Percentiles rank a stretch among this genome's conserved stretches.
These are phyloP conservation scores for Leptinotarsa haldemani DNA, from an alignment of 2,888 invertebrate species.

Conservation along the genomic window DNA sequence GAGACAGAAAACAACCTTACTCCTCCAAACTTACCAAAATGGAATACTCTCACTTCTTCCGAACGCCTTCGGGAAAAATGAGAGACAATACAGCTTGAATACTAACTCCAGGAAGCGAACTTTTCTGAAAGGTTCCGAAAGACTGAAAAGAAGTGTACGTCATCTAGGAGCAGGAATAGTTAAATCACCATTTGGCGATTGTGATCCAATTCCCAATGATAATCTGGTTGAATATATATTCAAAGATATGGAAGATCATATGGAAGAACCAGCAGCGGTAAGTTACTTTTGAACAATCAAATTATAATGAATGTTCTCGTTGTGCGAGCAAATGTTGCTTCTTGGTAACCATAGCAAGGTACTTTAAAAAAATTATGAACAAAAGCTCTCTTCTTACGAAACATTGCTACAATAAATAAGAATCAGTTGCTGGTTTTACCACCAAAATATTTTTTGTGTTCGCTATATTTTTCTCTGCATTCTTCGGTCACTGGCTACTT, in stretches of 20 bases:
- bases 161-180: constrained; percentile 56
- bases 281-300: constrained; percentile 59
- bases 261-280: constrained; percentile 74
- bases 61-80: constrained; percentile 29
- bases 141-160: constrained; percentile 41
- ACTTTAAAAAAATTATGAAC: no score
- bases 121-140: constrained; percentile 33
- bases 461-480: no score
- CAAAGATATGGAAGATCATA: constrained; percentile 69
- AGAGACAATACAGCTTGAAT: constrained; percentile 35
- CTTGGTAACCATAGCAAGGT: no score
- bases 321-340: no score
- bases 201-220: constrained; percentile 69
- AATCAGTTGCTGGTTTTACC: no score
- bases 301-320: background rate
- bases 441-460: no score
- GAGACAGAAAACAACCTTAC: constrained; percentile 37
- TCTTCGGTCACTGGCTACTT: no score
- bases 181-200: constrained; percentile 68
- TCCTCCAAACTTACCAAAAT: constrained; percentile 46
- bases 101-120: constrained; percentile 25
- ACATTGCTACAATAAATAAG: no score
- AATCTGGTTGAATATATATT: constrained; percentile 73
- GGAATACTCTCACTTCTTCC: constrained; percentile 47
- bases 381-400: no score